phyloP scores from a whole-genome alignment of 37 sponge, comb jelly and placozoan species.

The Beroe forskalii region DNA sequence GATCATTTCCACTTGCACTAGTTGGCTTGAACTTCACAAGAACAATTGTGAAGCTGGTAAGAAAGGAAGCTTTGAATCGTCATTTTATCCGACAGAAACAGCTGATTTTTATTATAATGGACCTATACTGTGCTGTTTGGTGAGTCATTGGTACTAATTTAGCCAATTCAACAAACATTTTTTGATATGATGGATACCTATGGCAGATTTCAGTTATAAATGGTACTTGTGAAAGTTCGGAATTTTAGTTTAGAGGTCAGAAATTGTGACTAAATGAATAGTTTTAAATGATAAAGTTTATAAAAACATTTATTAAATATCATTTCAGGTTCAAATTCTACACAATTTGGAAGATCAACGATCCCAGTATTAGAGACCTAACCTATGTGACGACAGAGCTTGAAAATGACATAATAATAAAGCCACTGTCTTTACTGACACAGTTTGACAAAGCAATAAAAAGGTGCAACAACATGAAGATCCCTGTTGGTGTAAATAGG shows the following conservation, averaged over 20 bases:
- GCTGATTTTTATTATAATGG: constrained; percentile 51
- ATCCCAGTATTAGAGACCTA: constrained; percentile 17
- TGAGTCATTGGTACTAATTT: too few relatives aligned
- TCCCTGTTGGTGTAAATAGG: neutral
- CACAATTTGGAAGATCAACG: constrained; percentile 8
- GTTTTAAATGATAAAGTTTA: too few relatives aligned
- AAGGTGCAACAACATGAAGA: neutral
- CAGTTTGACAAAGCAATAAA: constrained; percentile 22
- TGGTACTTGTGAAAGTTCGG: too few relatives aligned
- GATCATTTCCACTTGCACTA: constrained; percentile 21
- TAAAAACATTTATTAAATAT: too few relatives aligned
- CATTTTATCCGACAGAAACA: constrained; percentile 65
- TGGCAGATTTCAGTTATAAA: too few relatives aligned
- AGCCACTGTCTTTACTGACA: constrained; percentile 5
- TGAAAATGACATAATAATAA: constrained; percentile 20
- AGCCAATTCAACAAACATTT: too few relatives aligned
- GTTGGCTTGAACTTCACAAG: constrained; percentile 34
- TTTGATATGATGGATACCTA: too few relatives aligned
- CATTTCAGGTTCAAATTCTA: constrained; percentile 42
- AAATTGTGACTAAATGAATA: too few relatives aligned
- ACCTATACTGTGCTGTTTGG: constrained; percentile 56
- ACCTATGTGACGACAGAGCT: neutral
- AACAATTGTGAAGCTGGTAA: neutral
- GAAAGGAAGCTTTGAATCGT: constrained; percentile 15
- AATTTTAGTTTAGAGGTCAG: too few relatives aligned